Evolutionary conservation across 2,888 invertebrate species (phyloP).

Genomic region (Cepaea hortensis): DNA sequence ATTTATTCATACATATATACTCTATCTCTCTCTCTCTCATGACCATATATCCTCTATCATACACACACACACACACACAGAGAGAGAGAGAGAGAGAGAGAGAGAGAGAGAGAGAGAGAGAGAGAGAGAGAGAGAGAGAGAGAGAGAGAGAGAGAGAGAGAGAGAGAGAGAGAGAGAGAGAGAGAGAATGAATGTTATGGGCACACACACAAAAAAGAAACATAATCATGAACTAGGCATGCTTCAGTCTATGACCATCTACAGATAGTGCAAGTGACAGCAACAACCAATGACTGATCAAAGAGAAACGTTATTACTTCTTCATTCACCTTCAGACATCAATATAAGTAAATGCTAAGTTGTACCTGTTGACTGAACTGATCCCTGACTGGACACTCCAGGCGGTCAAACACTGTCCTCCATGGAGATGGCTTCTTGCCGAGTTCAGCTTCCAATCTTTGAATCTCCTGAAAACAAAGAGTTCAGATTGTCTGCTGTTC

Average conservation of each 20-base stretch:
- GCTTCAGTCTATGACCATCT: too few relatives aligned
- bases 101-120: too few relatives aligned
- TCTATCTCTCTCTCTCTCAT: too few relatives aligned
- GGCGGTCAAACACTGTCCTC: conserved; percentile 91
- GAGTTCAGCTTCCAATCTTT: conserved; percentile 90
- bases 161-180: not conserved
- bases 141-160: not conserved
- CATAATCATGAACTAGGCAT: not conserved
- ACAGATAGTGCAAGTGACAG: too few relatives aligned
- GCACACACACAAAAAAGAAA: not conserved
- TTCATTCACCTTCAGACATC: too few relatives aligned
- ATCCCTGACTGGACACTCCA: conserved; percentile 82
- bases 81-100: too few relatives aligned
- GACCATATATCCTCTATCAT: too few relatives aligned
- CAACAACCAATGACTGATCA: too few relatives aligned
- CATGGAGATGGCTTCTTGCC: conserved; percentile 95
- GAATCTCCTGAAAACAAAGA: conserved; percentile 81
- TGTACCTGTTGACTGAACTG: conserved; percentile 81
- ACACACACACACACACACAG: too few relatives aligned
- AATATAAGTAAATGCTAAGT: too few relatives aligned
- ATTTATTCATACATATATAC: too few relatives aligned
- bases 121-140: too few relatives aligned
- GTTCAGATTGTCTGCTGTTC: not conserved
- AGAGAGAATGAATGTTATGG: not conserved
- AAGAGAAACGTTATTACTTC: conserved; percentile 70